Evolutionary conservation across 2,113 vertebrate species (phyloP).

Genomic region (Aramus guarauna): DNA sequence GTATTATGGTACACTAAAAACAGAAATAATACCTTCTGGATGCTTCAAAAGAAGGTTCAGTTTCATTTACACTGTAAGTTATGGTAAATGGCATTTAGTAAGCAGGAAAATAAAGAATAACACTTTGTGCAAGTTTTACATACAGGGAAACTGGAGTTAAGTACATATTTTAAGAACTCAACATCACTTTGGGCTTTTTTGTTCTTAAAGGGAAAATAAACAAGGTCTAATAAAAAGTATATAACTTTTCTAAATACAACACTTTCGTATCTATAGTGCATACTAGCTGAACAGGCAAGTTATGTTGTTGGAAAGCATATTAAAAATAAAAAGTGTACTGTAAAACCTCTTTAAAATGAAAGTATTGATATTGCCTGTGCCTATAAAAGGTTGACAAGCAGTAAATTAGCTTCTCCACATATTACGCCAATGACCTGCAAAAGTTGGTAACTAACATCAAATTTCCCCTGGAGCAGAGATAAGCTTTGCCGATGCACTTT

Average conservation of each 20-base stretch:
- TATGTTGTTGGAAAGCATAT: neutral
- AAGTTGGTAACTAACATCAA: neutral
- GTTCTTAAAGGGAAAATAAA: neutral
- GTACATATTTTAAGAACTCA: neutral
- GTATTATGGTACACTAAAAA: conserved; percentile 59
- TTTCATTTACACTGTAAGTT: conserved; percentile 83
- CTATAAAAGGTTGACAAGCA: neutral
- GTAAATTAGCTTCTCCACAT: neutral
- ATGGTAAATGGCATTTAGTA: conserved; percentile 77
- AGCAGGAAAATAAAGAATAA: conserved; percentile 33
- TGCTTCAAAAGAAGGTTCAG: conserved; percentile 79
- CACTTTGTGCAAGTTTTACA: conserved; percentile 4
- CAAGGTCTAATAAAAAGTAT: neutral
- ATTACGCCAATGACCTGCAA: neutral
- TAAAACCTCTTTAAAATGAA: neutral
- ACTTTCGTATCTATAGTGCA: neutral
- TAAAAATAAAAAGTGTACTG: neutral
- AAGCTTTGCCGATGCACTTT: neutral
- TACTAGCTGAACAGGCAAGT: neutral
- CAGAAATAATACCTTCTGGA: conserved; percentile 80
- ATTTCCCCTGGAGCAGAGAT: neutral
- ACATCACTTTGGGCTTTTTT: neutral
- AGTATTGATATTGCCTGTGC: neutral
- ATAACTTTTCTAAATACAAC: neutral
- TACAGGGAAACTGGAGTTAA: neutral